Base-by-base conservation (phyloP, 2,113 vertebrate genomes). In the Trochalopteron elliotii region DNA sequence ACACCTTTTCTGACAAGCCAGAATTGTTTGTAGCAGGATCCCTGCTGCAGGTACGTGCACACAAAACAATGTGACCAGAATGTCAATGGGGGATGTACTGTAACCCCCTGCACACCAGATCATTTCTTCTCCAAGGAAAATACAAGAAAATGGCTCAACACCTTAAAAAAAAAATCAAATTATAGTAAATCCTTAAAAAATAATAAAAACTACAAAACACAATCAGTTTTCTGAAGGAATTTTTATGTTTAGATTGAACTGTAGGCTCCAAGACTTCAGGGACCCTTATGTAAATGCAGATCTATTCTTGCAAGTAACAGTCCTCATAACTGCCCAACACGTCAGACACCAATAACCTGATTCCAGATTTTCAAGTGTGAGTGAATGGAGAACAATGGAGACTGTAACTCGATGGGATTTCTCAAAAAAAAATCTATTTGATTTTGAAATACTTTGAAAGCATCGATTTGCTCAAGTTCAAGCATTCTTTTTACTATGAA, bases 261-360 rank as follows among this genome's bases (percentile, higher is more conserved):
- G 35, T 1, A 49, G 42, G 45, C 17, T 57, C 65, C 22, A 6
- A 30, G 31, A 64, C 12, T 47, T 39, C 12, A 15, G 6, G 15
- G 27, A 1, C 24, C 45, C 22, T 13, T 25, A 50, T 1, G 2
- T 9, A 63, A 83, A 76, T 5, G 11, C 12, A 63, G n/a, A 82
- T 31, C 13, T 71, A 2, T 10, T 77, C 35, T 25, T 67, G 9
- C 15, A 72, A 71, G 44, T 28, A 39, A 52, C 37, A 67, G 23
- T 33, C 72, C 33, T 33, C 67, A 6, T 3, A 30, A 12, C 0
- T 59, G 15, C 37, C 20, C 28, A 53, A 7, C 0, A 57, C 2
- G 2, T 10, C 39, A 52, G 23, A 55, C 27, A 61, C 5, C 13
- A 88, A 15, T 15, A 52, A 63, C 17, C 9, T 10, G 10, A 75